A percentile compares a stretch with the other conserved stretches of the same genome.
Conservation (phyloP, 30 jellyfish, hydroid and myxozoan species). For the Aurelia sp. region DNA sequence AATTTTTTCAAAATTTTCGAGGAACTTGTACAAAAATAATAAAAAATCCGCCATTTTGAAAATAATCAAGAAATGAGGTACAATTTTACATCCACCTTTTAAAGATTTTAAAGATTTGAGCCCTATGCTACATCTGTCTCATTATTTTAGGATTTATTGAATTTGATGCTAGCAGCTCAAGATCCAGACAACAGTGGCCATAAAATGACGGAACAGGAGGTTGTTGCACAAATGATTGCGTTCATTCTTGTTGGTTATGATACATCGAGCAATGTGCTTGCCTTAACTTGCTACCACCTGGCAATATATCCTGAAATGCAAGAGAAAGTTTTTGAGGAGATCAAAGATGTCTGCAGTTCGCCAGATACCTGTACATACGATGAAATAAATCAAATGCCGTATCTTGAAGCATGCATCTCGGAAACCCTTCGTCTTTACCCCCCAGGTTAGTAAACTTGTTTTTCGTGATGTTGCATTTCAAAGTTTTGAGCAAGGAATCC, state of each 20-base stretch:
- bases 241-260: constrained; percentile 79
- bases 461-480: too few species aligned
- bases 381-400: constrained; percentile 39
- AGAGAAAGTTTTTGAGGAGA: constrained; percentile 72
- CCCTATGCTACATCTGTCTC: too few species aligned
- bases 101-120: too few species aligned
- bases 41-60: too few species aligned
- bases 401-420: constrained; percentile 65
- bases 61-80: too few species aligned
- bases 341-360: constrained; percentile 38
- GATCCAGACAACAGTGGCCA: constrained; percentile 39
- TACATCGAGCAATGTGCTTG: constrained; percentile 66
- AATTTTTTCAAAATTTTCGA: too few species aligned
- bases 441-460: constrained; percentile 24
- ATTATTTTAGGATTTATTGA: constrained; percentile 48
- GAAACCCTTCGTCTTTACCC: constrained; percentile 70
- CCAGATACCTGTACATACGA: constrained; percentile 58
- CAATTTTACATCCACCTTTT: too few species aligned
- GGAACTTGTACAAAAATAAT: too few species aligned
- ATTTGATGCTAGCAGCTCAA: constrained; percentile 59
- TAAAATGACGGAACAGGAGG: constrained; percentile 59
- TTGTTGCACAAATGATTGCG: constrained; percentile 57
- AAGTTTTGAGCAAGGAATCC: too few species aligned
- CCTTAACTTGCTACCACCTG: constrained; percentile 57
- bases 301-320: constrained; percentile 75